Evolutionary conservation across 1,140 invertebrate genomes (phyloP).

Genomic region (Lamellibrachia luymesi): DNA sequence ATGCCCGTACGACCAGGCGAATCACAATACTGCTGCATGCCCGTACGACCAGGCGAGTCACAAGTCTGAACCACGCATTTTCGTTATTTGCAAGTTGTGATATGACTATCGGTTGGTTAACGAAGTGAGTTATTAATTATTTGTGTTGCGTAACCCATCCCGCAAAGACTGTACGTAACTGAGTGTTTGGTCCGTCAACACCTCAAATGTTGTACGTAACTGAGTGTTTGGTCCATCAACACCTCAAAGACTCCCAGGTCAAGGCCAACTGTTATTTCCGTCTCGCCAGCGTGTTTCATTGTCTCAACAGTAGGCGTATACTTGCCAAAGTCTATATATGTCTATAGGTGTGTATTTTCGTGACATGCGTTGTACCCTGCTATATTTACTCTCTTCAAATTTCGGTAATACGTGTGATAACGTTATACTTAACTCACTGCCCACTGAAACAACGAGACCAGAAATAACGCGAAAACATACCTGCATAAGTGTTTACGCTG

Average conservation of each 20-base stretch:
- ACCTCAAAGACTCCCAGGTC: background rate
- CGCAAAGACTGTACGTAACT: background rate
- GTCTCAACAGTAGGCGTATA: background rate
- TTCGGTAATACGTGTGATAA: background rate
- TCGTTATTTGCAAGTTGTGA: background rate
- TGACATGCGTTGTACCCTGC: background rate
- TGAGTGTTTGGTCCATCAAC: background rate
- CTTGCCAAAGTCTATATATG: background rate
- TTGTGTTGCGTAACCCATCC: background rate
- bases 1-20: background rate
- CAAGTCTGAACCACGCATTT: background rate
- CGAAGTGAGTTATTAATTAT: background rate
- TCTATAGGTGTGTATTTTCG: background rate
- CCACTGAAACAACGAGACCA: background rate
- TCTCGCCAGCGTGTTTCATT: background rate
- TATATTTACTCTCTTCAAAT: background rate
- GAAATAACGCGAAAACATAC: background rate
- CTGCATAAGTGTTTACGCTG: background rate
- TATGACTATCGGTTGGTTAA: background rate
- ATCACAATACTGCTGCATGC: background rate
- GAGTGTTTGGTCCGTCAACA: background rate
- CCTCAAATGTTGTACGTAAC: background rate
- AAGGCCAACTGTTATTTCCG: slow-evolving; percentile 1
- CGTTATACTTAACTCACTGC: background rate
- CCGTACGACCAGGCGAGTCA: background rate